Base-by-base conservation (phyloP, 2,797 vertebrate genomes). In the Girardinus metallicus region DNA sequence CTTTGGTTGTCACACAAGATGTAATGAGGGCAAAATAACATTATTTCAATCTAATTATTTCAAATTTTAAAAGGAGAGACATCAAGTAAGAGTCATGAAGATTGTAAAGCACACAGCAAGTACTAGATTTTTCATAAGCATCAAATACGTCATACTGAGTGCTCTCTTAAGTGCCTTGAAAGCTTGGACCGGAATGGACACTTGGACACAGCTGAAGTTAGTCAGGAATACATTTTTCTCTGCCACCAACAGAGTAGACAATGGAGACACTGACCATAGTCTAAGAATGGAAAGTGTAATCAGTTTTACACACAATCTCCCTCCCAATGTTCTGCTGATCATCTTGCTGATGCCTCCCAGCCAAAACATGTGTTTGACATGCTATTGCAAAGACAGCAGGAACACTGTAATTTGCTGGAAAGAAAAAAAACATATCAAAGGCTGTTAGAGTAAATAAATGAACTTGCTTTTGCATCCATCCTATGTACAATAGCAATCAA, bases 351-450 rank as follows among this genome's bases (percentile, higher is more conserved):
- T 77, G 83, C 81, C 87, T 10, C 73, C 15, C 71, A 44, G 64
- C 29, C 66, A 89, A 83, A 66, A 86, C 82, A 43, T 83, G 86
- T 86, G 84, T 85, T 87, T 87, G 80, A 83, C 62, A 81, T 83
- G 74, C 66, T 60, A 77, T 78, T 18, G 12, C 43, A 70, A 75
- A 82, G 74, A 60, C 85, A 86, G 83, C 44, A 13, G 76, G 83
- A 43, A 73, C 49, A 44, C 74, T 13, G 16, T 47, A 16, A 46
- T 31, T 26, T 51, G 29, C 16, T n/a, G 41, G 21, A 78, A 31
- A 66, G 5, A 44, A 49, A 47, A 47, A 18, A 70, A n/a, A 66
- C 18, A 75, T 64, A 26, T 11, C 5, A 5, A 4, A 74, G 57
- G 2, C 23, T 4, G 1, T 21, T 23, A 11, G 16, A n/a, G 8